Evolutionary conservation across 2,113 vertebrate genomes (phyloP), one percentile per base, ranked within the genome.

Genomic region (Entosphenus tridentatus): DNA sequence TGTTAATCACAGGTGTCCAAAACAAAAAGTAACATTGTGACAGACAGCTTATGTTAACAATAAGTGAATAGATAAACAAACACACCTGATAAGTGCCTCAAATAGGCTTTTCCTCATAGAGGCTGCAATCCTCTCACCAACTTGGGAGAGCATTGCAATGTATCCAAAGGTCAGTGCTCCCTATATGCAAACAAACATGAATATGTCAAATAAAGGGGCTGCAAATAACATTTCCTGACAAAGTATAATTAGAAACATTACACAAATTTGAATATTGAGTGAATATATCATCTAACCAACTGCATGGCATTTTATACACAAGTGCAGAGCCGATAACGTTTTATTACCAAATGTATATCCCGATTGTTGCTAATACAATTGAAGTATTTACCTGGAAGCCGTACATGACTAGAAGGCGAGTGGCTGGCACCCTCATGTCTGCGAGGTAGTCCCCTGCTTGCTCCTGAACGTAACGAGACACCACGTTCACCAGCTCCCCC

Each of bases 91-190:
- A 71, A 96, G 81, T 9, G 82, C 80, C 1, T 76, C 57, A 74
- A 96, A 96, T 55, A 96, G 85, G 2, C 79, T 78, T 75, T 82
- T 89, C 69, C 90, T 85, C 84, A 96, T 88, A 76, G 81, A 78
- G 57, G 81, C 79, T 0, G 92, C 90, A 67, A 96, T 83, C 72
- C 74, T 80, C 78, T 96, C 92, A 0, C 92, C 92, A 0, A 91
- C 75, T 6, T 77, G 80, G 1, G 90, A 87, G 55, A 96, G 83
- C 71, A 96, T 77, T 56, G 84, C 80, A 56, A 96, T 86, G 78
- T 96, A 96, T 12, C 87, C 86, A 0, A 81, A 85, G 14, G 90
- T 96, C 75, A 96, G 76, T 70, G 87, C 73, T 12, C 88, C 90
- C 91, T 96, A 76, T 0, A 8, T 56, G 73, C 68, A 70, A 70